Conservation (phyloP, 2,888 invertebrate genomes). For the Poecilus cupreus region DNA sequence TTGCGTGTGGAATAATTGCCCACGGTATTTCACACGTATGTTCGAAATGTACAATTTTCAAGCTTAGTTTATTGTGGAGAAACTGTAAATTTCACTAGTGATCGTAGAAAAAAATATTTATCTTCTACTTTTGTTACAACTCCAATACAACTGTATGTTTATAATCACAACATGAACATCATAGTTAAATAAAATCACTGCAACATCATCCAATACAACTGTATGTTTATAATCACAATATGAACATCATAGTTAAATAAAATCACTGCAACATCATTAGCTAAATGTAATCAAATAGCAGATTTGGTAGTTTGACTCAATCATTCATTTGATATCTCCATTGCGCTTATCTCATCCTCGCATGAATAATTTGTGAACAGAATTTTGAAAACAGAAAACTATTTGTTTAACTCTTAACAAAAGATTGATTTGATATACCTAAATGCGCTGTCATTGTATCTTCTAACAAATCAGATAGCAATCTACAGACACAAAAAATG, state of each 20-base stretch:
- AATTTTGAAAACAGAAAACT: background rate
- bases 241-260: background rate
- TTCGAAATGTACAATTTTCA: too few relatives aligned
- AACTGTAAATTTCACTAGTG: too few relatives aligned
- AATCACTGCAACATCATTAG: background rate
- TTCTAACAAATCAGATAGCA: background rate
- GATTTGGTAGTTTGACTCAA: background rate
- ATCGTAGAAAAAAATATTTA: too few relatives aligned
- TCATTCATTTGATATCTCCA: background rate
- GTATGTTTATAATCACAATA: background rate
- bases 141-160: too few relatives aligned
- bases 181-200: background rate
- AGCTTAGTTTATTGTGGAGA: too few relatives aligned
- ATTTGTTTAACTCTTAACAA: background rate
- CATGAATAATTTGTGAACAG: background rate
- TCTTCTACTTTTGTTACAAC: too few relatives aligned
- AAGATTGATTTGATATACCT: conserved; percentile 1
- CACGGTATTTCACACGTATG: too few relatives aligned
- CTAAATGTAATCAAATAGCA: background rate
- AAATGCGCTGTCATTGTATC: background rate
- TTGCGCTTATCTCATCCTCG: background rate
- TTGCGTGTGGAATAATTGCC: too few relatives aligned
- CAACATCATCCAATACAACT: background rate
- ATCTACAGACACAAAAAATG: background rate
- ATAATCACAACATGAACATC: background rate